A percentile compares a stretch with the other conserved stretches of the same genome.
Evolutionary conservation across 2,113 vertebrate genomes (phyloP).

Genomic region (Sinocyclocheilus grahami): DNA sequence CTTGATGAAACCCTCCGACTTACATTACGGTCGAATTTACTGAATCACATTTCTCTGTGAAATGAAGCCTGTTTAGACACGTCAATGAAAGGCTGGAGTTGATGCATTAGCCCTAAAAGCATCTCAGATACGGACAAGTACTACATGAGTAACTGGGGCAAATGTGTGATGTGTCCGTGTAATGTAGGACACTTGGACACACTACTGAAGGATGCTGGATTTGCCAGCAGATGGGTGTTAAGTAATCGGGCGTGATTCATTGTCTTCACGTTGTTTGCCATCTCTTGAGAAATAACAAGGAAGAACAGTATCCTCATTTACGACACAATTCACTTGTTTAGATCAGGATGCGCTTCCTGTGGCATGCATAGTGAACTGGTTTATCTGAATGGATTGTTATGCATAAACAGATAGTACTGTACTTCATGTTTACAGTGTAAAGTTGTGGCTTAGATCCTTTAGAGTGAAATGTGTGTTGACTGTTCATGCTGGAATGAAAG

Average conservation of each 20-base stretch:
- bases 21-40: neutral
- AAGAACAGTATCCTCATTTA: constrained; percentile 37
- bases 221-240: constrained; percentile 52
- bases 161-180: constrained; percentile 24
- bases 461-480: neutral
- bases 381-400: neutral
- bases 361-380: neutral
- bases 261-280: constrained; percentile 47
- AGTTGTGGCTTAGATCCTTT: neutral
- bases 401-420: neutral
- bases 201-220: neutral
- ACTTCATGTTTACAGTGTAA: neutral
- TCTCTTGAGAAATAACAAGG: constrained; percentile 5
- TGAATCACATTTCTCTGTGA: neutral
- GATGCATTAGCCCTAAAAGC: neutral
- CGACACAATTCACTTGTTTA: neutral
- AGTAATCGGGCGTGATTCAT: constrained; percentile 51
- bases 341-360: neutral
- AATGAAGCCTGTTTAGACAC: neutral
- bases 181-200: constrained; percentile 46
- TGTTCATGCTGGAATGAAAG: neutral
- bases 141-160: constrained; percentile 36
- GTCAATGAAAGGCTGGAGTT: neutral
- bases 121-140: neutral
- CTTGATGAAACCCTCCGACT: neutral